Evolutionary conservation across 2,797 vertebrate genomes (phyloP).

Genomic region (Todus mexicanus): DNA sequence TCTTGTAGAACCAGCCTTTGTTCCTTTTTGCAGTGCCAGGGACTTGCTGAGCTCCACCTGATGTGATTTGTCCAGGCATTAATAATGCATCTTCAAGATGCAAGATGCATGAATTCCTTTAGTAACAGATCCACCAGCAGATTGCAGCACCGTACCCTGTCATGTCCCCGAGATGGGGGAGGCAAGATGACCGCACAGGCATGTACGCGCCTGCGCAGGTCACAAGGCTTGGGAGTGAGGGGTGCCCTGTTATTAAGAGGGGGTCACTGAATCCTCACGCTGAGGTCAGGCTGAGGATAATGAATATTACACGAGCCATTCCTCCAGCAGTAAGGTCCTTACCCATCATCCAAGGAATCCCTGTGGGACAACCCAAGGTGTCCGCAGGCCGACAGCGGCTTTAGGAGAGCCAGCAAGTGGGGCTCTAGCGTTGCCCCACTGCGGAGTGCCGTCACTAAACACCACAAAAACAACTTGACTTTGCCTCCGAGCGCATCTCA

Average conservation of each 20-base stretch:
- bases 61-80: slow-evolving; percentile 83
- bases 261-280: slow-evolving; percentile 11
- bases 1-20: slow-evolving; percentile 78
- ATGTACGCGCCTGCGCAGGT: rapidly evolving
- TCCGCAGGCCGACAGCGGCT: neutral
- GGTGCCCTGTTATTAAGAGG: neutral
- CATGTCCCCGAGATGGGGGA: neutral
- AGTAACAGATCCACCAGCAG: slow-evolving; percentile 68
- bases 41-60: slow-evolving; percentile 82
- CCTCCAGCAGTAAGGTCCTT: neutral
- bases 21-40: slow-evolving; percentile 79
- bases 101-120: slow-evolving; percentile 80
- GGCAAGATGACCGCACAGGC: neutral
- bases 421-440: neutral
- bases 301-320: slow-evolving; percentile 17
- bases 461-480: neutral
- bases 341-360: neutral
- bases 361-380: neutral
- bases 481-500: neutral
- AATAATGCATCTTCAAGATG: slow-evolving; percentile 83
- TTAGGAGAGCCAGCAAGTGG: neutral
- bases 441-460: neutral
- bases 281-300: slow-evolving; percentile 20
- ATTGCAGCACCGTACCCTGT: slow-evolving; percentile 26
- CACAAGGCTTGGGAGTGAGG: neutral